These are phyloP conservation scores for Trachops cirrhosus DNA, from an alignment of 2,797 vertebrate genomes.

Conservation along the genomic window DNA sequence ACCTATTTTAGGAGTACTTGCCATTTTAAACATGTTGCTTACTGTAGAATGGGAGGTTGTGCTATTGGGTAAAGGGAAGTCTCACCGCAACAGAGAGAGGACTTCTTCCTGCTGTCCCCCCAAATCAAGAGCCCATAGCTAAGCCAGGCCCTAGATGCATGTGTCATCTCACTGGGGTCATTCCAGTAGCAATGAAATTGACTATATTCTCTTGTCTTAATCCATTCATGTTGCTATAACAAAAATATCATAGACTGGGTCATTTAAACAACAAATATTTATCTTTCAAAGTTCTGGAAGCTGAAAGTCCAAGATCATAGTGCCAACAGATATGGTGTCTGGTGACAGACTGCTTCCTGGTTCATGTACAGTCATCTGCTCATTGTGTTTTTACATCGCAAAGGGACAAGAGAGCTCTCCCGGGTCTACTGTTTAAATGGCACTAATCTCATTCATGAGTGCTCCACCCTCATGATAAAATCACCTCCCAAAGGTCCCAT, in stretches of 20 bases:
- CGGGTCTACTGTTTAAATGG: neutral
- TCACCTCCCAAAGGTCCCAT: neutral
- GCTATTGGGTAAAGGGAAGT: neutral
- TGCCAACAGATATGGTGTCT: no score
- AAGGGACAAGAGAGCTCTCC: neutral
- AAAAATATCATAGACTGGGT: neutral
- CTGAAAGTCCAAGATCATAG: neutral
- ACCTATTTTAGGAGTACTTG: neutral
- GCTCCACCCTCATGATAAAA: neutral
- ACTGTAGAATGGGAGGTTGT: neutral
- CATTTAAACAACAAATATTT: neutral
- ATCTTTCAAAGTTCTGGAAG: neutral
- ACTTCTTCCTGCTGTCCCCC: neutral
- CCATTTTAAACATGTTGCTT: neutral
- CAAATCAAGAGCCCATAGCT: neutral
- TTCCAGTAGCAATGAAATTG: neutral
- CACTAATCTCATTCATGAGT: neutral
- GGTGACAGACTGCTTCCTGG: neutral
- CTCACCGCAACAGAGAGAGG: neutral
- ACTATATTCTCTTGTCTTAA: neutral
- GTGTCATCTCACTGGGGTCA: neutral
- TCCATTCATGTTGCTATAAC: neutral
- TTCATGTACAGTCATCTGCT: neutral
- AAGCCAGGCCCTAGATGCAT: neutral
- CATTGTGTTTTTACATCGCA: neutral